Percentiles rank a stretch among this genome's conserved stretches.
Evolutionary conservation across 2,888 invertebrate species (phyloP).

Genomic region (Drosophila subsilvestris): DNA sequence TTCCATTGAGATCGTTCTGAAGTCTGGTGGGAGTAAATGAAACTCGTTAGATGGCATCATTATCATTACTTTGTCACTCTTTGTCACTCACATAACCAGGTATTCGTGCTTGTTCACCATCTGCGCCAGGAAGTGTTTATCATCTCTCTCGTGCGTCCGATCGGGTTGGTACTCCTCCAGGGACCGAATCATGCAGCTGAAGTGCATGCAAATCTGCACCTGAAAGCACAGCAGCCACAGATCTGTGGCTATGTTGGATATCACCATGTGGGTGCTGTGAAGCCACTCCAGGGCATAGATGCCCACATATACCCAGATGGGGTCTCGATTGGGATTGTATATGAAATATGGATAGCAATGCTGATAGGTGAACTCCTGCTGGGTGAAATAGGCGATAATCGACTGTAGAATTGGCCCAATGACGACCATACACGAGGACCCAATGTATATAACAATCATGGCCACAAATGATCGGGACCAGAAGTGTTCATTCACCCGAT

Average conservation of each 20-base stretch:
- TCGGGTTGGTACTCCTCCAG: slow-evolving; percentile 61
- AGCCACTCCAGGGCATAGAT: slow-evolving; percentile 53
- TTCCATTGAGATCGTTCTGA: slow-evolving; percentile 50
- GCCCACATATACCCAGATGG: slow-evolving; percentile 44
- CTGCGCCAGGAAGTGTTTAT: slow-evolving; percentile 37
- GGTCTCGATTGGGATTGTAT: slow-evolving; percentile 31
- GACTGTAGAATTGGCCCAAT: slow-evolving; percentile 41
- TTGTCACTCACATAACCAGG: slow-evolving; percentile 29
- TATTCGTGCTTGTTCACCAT: slow-evolving; percentile 45
- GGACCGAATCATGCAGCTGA: slow-evolving; percentile 59
- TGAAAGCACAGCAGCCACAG: slow-evolving; percentile 67
- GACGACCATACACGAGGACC: slow-evolving; percentile 36
- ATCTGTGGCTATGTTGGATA: slow-evolving; percentile 53
- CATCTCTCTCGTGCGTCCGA: slow-evolving; percentile 22
- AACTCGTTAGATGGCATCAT: background rate
- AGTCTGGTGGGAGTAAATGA: slow-evolving; percentile 26
- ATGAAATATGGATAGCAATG: slow-evolving; percentile 50
- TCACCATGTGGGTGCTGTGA: slow-evolving; percentile 48
- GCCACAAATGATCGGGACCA: slow-evolving; percentile 36
- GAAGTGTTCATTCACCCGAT: slow-evolving; percentile 51
- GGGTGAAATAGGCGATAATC: background rate
- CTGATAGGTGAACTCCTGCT: slow-evolving; percentile 28
- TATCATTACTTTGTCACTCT: background rate
- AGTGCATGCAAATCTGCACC: slow-evolving; percentile 76
- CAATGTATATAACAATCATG: slow-evolving; percentile 36